These are phyloP conservation scores for Leucoraja erinaceus DNA, from an alignment of 2,113 vertebrate species.

Conservation along the genomic window DNA sequence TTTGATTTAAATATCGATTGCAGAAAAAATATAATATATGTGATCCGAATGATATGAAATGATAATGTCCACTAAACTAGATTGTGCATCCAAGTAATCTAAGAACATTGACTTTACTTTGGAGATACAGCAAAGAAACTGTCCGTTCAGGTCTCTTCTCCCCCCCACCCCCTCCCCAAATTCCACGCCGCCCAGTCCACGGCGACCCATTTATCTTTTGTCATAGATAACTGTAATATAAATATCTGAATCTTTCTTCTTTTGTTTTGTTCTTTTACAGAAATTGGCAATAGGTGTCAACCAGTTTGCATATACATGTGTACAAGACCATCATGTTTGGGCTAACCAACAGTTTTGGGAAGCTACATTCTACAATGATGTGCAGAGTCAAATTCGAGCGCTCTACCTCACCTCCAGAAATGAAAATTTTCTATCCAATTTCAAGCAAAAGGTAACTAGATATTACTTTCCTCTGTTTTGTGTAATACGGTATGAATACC, in stretches of 20 bases:
- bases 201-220: no score
- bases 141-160: no score
- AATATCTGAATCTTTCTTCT: neutral
- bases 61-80: neutral
- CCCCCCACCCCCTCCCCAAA: no score
- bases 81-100: neutral
- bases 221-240: neutral
- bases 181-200: no score
- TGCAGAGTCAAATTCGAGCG: conserved; percentile 84
- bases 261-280: conserved; percentile 57
- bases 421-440: conserved; percentile 55
- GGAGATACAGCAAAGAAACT: no score
- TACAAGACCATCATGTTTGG: conserved; percentile 95
- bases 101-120: neutral
- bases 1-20: neutral
- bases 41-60: neutral
- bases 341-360: conserved; percentile 97
- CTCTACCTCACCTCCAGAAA: conserved; percentile 78
- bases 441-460: conserved; percentile 67
- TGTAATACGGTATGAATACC: neutral
- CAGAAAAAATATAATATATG: neutral
- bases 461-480: neutral
- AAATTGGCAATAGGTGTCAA: conserved; percentile 85
- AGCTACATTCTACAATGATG: conserved; percentile 89
- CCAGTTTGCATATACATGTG: conserved; percentile 94